A percentile compares a stretch with the other conserved stretches of the same genome.
These are phyloP conservation scores for Tretioscincus oriximinensis DNA, from an alignment of 2,113 vertebrate genomes.

Conservation along the genomic window DNA sequence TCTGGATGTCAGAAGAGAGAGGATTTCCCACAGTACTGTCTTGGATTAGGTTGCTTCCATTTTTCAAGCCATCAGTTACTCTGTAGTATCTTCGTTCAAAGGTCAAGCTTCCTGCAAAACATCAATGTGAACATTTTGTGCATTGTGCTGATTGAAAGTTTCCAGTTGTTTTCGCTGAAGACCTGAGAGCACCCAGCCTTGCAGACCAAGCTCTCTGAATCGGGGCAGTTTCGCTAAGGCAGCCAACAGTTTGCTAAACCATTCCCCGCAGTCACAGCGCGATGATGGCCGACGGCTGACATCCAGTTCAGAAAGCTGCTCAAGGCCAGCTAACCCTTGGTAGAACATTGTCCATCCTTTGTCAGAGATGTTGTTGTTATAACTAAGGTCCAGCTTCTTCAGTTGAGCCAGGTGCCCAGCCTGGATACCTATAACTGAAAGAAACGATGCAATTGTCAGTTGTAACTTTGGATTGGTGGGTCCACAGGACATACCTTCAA, in stretches of 20 bases:
- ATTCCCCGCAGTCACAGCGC: constrained; percentile 64
- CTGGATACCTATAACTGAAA: constrained; percentile 69
- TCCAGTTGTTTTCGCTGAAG: constrained; percentile 68
- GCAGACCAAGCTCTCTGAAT: constrained; percentile 75
- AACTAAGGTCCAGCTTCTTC: constrained; percentile 80
- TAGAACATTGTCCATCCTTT: constrained; percentile 79
- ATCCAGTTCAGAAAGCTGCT: constrained; percentile 78
- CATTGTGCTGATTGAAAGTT: constrained; percentile 55
- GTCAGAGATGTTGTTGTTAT: constrained; percentile 74
- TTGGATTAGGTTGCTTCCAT: not conserved
- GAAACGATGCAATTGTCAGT: constrained; percentile 35
- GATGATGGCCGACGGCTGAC: constrained; percentile 77
- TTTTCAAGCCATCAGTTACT: not conserved
- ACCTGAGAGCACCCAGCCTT: constrained; percentile 73
- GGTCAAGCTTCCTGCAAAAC: constrained; percentile 36
- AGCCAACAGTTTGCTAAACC: constrained; percentile 76
- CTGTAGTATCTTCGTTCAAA: not conserved
- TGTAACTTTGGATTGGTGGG: not conserved
- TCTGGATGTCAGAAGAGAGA: too few relatives aligned
- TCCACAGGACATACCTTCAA: not conserved
- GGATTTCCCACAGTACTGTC: not conserved
- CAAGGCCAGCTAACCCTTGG: constrained; percentile 65
- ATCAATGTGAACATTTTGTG: constrained; percentile 75
- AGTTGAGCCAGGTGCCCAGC: constrained; percentile 72
- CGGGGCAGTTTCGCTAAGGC: constrained; percentile 70